These are phyloP conservation scores for Xestoiulus laeticollis DNA, from an alignment of 2,888 invertebrate genomes.

Conservation along the genomic window DNA sequence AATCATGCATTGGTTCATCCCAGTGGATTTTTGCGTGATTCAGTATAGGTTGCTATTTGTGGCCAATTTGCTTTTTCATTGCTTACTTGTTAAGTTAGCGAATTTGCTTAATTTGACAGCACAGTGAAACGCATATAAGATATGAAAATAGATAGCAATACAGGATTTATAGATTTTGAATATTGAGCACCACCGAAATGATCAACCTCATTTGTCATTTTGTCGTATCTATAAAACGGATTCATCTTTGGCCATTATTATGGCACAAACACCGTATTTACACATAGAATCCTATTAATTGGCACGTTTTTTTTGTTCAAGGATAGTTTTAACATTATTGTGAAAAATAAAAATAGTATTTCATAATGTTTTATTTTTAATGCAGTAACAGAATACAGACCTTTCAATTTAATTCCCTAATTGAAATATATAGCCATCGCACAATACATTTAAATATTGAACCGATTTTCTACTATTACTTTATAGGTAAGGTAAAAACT, in stretches of 20 bases:
- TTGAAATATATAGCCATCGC: neutral
- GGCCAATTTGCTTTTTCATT: neutral
- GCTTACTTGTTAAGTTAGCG: neutral
- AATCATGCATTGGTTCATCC: neutral
- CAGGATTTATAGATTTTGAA: neutral
- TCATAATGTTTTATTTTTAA: conserved; percentile 1
- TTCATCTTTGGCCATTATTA: neutral
- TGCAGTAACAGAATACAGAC: neutral
- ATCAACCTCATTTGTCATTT: conserved; percentile 11
- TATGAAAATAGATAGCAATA: neutral
- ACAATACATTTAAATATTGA: neutral
- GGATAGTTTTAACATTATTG: conserved; percentile 43
- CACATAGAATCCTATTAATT: conserved; percentile 11
- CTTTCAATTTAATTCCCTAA: neutral
- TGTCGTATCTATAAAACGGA: neutral
- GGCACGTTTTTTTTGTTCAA: conserved; percentile 45
- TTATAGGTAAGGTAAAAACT: no score
- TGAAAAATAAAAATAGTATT: conserved; percentile 1
- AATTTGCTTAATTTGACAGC: neutral
- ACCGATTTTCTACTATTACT: neutral
- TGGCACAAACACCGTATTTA: neutral
- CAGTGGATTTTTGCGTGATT: neutral
- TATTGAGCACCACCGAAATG: neutral
- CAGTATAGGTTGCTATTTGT: neutral
- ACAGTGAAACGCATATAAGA: neutral